Evolutionary conservation across 1,140 invertebrate species (phyloP), one percentile per base, ranked within the genome.

Genomic region (Centruroides vittatus): DNA sequence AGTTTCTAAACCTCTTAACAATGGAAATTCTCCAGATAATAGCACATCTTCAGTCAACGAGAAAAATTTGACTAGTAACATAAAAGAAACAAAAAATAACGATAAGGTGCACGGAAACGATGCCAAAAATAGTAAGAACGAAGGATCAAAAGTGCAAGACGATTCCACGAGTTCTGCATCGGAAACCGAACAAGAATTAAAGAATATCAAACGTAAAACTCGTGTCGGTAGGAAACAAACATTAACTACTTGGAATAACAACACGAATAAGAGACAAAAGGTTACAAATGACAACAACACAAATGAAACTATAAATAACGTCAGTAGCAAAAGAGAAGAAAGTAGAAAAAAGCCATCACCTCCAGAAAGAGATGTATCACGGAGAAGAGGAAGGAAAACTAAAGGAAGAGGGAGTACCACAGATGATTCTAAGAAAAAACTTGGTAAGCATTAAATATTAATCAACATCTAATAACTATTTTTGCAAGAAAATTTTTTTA

Each of bases 371-470:
- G 49, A 70, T 67, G 50, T 60, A 61, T 55, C 64, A 49, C 62
- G 47, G 60, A 62, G 60, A 66, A 82, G 81, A 61, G 81, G 81
- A 35, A 73, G 81, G 68, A 77, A 79, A 74, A 80, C 79, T 67
- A 83, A 83, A 59, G 69, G 70, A 54, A 59, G 62, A 58, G 68
- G 41, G 8, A 41, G 54, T 53, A 35, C n/a, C 13, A 23, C 34
- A 23, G 60, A 59, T 13, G 47, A 41, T 41, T 51, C 50, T 6
- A 65, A 65, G 35, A 65, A 65, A 23, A 65, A 61, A 57, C 9
- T 55, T 23, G 35, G 60, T 65, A 64, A 64, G 59, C 57, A 46
- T 55, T 46, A 36, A 50, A 47, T 41, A 41, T 41, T 41, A 41
- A 41, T 41, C 41, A 41, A 41, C 41, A 8, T 41, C 41, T 41